Percentiles rank a stretch among this genome's conserved stretches.
Conservation (phyloP, 1,140 invertebrate genomes). For the Trinorchestia longiramus region DNA sequence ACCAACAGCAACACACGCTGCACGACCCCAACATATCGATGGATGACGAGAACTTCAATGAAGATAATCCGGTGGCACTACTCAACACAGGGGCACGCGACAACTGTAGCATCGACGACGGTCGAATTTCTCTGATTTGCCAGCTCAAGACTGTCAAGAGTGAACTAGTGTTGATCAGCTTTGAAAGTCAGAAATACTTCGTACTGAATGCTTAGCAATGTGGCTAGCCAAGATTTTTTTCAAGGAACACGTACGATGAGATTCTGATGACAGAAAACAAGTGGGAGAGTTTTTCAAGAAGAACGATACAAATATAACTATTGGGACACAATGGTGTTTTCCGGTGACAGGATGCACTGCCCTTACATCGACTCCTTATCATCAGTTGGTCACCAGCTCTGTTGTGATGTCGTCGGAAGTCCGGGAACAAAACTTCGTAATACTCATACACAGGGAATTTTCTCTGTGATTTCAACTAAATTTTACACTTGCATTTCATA, state of each 20-base stretch:
- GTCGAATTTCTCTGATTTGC: not conserved
- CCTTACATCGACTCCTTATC: not conserved
- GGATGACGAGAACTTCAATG: not conserved
- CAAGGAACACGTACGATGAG: not conserved
- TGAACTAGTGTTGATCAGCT: not conserved
- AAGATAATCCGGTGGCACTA: not conserved
- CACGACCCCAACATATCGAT: constrained; percentile 36
- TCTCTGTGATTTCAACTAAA: not conserved
- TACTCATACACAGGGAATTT: not conserved
- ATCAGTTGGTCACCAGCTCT: not conserved
- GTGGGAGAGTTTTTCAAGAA: not conserved
- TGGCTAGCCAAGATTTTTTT: not conserved
- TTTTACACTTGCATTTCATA: not conserved
- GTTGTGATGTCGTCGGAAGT: not conserved
- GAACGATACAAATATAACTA: not conserved
- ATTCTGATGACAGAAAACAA: not conserved
- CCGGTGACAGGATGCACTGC: constrained; percentile 1
- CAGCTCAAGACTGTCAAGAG: not conserved
- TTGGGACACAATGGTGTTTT: not conserved
- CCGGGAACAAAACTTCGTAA: not conserved
- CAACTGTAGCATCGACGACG: not conserved
- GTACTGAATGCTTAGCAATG: not conserved
- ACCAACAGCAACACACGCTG: constrained; percentile 25
- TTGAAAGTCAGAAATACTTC: not conserved
- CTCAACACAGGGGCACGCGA: not conserved